phyloP scores from a whole-genome alignment of 1,140 invertebrate genomes.

The Parasteatoda tepidariorum region DNA sequence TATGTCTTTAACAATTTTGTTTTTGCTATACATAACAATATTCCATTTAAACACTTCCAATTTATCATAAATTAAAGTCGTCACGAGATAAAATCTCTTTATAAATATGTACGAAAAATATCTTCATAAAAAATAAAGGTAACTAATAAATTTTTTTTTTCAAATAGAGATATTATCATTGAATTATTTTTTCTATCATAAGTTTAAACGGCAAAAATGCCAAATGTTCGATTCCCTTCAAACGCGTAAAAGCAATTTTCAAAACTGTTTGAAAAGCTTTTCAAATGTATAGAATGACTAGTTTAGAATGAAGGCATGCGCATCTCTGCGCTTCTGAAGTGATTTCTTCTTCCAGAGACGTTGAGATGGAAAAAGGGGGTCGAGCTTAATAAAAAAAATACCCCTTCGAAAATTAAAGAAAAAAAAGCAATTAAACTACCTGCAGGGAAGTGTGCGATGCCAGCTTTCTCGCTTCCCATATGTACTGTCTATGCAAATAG shows the following conservation, averaged over 20 bases:
- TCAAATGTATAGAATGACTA: background rate
- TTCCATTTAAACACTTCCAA: no score
- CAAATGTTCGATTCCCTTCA: no score
- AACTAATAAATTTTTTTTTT: no score
- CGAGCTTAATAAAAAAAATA: background rate
- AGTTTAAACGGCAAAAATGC: no score
- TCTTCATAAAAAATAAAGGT: no score
- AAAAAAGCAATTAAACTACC: conserved; percentile 58
- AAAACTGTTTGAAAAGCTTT: background rate
- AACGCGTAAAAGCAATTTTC: background rate
- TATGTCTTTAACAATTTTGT: no score
- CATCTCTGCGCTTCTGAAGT: background rate
- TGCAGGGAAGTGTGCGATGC: conserved; percentile 26
- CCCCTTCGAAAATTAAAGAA: background rate
- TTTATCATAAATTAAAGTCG: no score
- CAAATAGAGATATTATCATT: no score
- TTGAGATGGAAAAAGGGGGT: background rate
- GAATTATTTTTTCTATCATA: no score
- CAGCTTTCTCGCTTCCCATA: conserved; percentile 22
- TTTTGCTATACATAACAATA: no score
- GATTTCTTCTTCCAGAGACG: background rate
- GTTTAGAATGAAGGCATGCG: background rate
- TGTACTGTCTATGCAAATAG: conserved; percentile 50
- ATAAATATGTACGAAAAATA: no score
- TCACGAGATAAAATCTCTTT: no score